Evolutionary conservation across 1,140 invertebrate species (phyloP).

Genomic region (Nilaparvata lugens): DNA sequence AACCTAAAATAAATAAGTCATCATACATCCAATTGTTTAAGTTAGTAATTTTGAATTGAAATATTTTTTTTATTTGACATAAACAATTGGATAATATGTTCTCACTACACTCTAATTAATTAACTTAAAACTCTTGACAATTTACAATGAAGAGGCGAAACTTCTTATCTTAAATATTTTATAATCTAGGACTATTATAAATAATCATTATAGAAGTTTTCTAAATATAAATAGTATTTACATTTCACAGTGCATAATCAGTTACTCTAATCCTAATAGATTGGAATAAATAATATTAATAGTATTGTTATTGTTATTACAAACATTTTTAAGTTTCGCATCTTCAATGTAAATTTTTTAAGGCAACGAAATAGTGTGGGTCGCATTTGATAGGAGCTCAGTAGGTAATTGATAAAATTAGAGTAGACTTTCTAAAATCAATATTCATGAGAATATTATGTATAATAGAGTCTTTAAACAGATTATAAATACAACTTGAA

Average conservation of each 20-base stretch:
- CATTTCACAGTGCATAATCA: neutral
- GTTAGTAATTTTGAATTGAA: too few species aligned
- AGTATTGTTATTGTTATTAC: neutral
- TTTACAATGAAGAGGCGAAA: constrained; percentile 25
- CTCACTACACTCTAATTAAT: too few species aligned
- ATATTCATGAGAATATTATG: too few species aligned
- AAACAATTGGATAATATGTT: too few species aligned
- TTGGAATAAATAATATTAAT: neutral
- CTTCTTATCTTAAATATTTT: constrained; percentile 18
- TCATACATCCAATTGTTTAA: too few species aligned
- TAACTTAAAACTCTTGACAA: neutral
- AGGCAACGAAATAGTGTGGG: neutral
- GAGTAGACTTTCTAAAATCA: too few species aligned
- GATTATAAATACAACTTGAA: too few species aligned
- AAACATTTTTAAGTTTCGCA: constrained; percentile 19
- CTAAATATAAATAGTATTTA: constrained; percentile 8
- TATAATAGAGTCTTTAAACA: too few species aligned
- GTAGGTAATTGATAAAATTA: too few species aligned
- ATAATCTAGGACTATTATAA: neutral
- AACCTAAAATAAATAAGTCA: too few species aligned
- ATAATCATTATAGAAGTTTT: constrained; percentile 9
- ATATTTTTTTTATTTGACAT: too few species aligned
- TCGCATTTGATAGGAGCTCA: neutral
- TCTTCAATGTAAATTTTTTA: constrained; percentile 21
- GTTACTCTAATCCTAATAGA: neutral